These are phyloP conservation scores for Seriola dumerili DNA, from an alignment of 2,113 vertebrate species.

Conservation along the genomic window DNA sequence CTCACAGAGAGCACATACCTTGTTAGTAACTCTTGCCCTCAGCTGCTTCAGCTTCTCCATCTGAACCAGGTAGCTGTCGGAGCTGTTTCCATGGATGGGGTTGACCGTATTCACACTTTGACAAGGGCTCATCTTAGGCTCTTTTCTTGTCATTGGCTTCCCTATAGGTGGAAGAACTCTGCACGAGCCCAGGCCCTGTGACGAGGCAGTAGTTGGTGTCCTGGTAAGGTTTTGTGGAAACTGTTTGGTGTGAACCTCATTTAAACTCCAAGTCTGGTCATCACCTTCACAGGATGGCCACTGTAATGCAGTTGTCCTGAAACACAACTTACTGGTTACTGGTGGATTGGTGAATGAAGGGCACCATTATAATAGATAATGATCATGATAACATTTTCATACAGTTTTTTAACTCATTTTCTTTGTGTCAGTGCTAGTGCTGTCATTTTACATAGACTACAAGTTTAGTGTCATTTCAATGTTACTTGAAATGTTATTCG, in stretches of 20 bases:
- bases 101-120: conserved; percentile 26
- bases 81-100: conserved; percentile 71
- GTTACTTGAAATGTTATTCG: not conserved
- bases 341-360: conserved; percentile 1
- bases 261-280: conserved; percentile 18
- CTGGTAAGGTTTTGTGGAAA: conserved; percentile 28
- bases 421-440: not conserved
- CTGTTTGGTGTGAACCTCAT: conserved; percentile 33
- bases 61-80: conserved; percentile 83
- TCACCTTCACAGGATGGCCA: conserved; percentile 47
- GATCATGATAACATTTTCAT: too few relatives aligned
- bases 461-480: not conserved
- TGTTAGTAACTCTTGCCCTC: conserved; percentile 71
- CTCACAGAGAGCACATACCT: conserved; percentile 81
- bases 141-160: conserved; percentile 53
- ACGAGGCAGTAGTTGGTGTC: conserved; percentile 13
- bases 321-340: conserved; percentile 46
- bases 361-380: not conserved
- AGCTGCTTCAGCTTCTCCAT: conserved; percentile 81
- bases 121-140: conserved; percentile 38
- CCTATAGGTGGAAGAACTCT: conserved; percentile 82
- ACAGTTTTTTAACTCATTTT: not conserved
- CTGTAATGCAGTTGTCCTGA: conserved; percentile 54
- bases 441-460: not conserved
- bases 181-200: conserved; percentile 40